These are phyloP conservation scores for Siderastrea radians DNA, from an alignment of 92 coral and sea anemone species.

Conservation along the genomic window DNA sequence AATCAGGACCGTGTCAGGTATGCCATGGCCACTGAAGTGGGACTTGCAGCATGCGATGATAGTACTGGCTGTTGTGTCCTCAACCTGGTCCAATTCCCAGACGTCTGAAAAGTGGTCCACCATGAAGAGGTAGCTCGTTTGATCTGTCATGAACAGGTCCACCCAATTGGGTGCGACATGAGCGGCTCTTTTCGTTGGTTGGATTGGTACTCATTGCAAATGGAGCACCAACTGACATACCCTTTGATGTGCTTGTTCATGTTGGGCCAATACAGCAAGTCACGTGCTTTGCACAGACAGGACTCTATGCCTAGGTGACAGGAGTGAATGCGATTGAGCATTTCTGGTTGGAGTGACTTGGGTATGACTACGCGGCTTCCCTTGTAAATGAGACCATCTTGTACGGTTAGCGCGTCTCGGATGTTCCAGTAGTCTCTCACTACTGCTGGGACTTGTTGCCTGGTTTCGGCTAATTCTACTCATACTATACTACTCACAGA, in stretches of 20 bases:
- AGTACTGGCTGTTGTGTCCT: slow-evolving; percentile 4
- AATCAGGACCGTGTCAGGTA: slow-evolving; percentile 28
- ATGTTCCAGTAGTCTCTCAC: not conserved
- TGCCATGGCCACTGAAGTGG: slow-evolving; percentile 22
- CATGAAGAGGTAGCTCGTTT: slow-evolving; percentile 21
- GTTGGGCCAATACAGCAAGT: slow-evolving; percentile 27
- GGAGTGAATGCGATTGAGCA: slow-evolving; percentile 20
- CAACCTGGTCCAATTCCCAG: slow-evolving; percentile 26
- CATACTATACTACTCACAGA: too few relatives aligned
- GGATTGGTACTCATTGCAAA: not conserved
- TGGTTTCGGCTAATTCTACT: too few relatives aligned
- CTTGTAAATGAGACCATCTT: not conserved
- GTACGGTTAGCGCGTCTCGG: not conserved
- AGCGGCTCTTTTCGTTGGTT: slow-evolving; percentile 35
- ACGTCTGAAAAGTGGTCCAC: slow-evolving; percentile 17
- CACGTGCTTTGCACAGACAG: slow-evolving; percentile 31
- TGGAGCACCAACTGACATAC: not conserved
- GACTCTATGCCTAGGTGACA: slow-evolving; percentile 24
- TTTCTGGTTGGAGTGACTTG: not conserved
- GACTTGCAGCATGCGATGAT: not conserved
- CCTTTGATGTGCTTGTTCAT: slow-evolving; percentile 22
- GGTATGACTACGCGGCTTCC: not conserved
- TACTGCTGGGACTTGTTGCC: too few relatives aligned
- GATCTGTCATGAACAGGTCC: slow-evolving; percentile 24
- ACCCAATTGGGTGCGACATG: slow-evolving; percentile 35